Evolutionary conservation across 2,797 vertebrate species (phyloP).

Genomic region (Limosa lapponica): DNA sequence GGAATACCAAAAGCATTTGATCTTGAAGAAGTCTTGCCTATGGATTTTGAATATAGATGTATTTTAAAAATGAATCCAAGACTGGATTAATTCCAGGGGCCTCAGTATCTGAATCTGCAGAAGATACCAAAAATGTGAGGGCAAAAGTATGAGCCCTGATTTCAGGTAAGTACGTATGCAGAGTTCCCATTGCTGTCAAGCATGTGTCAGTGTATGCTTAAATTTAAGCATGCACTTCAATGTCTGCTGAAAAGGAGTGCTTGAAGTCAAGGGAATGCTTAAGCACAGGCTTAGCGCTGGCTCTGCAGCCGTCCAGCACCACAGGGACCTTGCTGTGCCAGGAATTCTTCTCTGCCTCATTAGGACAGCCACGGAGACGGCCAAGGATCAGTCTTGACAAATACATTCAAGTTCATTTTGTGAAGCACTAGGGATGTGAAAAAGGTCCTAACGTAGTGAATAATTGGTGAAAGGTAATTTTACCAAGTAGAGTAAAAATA

Average conservation of each 20-base stretch:
- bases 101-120: neutral
- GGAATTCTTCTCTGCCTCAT: neutral
- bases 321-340: neutral
- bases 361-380: accelerated
- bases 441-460: neutral
- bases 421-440: neutral
- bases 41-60: neutral
- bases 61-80: neutral
- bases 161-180: neutral
- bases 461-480: neutral
- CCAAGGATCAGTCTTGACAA: neutral
- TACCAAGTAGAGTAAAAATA: neutral
- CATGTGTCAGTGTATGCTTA: neutral
- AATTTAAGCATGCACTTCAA: neutral
- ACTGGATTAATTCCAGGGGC: neutral
- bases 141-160: neutral
- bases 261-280: neutral
- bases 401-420: neutral
- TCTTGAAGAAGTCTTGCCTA: conserved; percentile 8
- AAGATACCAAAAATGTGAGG: neutral
- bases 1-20: neutral
- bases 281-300: neutral
- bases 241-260: neutral
- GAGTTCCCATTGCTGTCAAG: neutral
- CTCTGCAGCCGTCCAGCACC: neutral